Evolutionary conservation across 2,113 vertebrate species (phyloP).

Genomic region (Callipepla squamata): DNA sequence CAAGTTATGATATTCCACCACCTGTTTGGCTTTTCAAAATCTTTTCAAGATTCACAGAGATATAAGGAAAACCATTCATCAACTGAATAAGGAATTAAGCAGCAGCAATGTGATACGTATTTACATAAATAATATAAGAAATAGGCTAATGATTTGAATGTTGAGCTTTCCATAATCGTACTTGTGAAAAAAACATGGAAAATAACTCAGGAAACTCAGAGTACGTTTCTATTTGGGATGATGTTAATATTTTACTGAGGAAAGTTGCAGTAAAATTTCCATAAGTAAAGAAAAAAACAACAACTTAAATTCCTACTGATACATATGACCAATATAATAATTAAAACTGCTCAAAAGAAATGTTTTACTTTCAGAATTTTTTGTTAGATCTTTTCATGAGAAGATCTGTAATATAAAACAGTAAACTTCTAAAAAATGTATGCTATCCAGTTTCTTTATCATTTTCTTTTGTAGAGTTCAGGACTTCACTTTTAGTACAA

Average conservation of each 20-base stretch:
- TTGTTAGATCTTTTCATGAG: not conserved
- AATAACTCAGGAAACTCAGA: conserved; percentile 14
- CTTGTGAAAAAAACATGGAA: not conserved
- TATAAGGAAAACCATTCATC: conserved; percentile 11
- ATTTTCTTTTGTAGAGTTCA: not conserved
- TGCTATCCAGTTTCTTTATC: accelerated
- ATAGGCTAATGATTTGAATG: not conserved
- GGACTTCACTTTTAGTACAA: not conserved
- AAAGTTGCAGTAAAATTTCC: not conserved
- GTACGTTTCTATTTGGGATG: not conserved
- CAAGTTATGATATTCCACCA: not conserved
- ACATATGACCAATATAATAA: not conserved
- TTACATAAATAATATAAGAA: not conserved
- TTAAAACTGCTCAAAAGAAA: not conserved
- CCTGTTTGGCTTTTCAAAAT: not conserved
- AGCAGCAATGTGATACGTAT: not conserved
- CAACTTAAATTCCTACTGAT: not conserved
- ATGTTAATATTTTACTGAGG: not conserved
- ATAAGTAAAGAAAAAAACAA: not conserved
- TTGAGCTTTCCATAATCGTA: not conserved
- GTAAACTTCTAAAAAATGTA: not conserved
- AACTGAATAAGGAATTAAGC: conserved; percentile 24
- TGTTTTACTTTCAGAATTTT: not conserved
- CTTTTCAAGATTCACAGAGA: conserved; percentile 6
- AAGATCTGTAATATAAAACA: not conserved